A percentile compares a stretch with the other conserved stretches of the same genome.
These are phyloP conservation scores for Epinephelus fuscoguttatus DNA, from an alignment of 2,113 vertebrate species.

Conservation along the genomic window DNA sequence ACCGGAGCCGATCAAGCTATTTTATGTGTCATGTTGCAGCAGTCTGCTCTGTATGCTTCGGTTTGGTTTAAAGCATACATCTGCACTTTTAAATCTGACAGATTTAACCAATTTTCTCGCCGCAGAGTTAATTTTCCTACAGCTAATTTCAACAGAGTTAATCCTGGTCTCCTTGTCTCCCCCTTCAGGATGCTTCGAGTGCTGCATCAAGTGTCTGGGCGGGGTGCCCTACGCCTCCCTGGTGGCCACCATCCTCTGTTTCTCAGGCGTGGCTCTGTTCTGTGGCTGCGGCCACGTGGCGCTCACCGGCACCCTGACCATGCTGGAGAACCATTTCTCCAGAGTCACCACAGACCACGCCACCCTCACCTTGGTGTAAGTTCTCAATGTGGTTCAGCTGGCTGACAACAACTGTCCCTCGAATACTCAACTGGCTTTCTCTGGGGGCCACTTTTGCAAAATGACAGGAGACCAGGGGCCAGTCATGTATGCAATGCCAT, in stretches of 20 bases:
- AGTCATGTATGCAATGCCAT: no score
- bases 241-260: slow-evolving; percentile 98
- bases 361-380: slow-evolving; percentile 93
- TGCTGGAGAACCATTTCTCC: slow-evolving; percentile 96
- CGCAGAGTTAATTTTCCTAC: not conserved
- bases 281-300: slow-evolving; percentile 98
- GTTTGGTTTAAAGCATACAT: not conserved
- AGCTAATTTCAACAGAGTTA: not conserved
- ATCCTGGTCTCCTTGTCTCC: slow-evolving; percentile 48
- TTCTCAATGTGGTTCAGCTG: slow-evolving; percentile 36
- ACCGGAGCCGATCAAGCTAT: slow-evolving; percentile 17
- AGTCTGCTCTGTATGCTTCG: not conserved
- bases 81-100: slow-evolving; percentile 13
- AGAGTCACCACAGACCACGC: slow-evolving; percentile 90
- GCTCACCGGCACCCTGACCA: slow-evolving; percentile 92
- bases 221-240: slow-evolving; percentile 98
- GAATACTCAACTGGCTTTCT: no score
- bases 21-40: slow-evolving; percentile 1
- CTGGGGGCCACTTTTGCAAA: no score
- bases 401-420: no score
- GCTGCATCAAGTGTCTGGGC: slow-evolving; percentile 99
- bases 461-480: no score
- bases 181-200: slow-evolving; percentile 96
- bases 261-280: slow-evolving; percentile 96
- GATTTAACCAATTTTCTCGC: not conserved